These are phyloP conservation scores for Scomber scombrus DNA, from an alignment of 2,113 vertebrate genomes.

Conservation along the genomic window DNA sequence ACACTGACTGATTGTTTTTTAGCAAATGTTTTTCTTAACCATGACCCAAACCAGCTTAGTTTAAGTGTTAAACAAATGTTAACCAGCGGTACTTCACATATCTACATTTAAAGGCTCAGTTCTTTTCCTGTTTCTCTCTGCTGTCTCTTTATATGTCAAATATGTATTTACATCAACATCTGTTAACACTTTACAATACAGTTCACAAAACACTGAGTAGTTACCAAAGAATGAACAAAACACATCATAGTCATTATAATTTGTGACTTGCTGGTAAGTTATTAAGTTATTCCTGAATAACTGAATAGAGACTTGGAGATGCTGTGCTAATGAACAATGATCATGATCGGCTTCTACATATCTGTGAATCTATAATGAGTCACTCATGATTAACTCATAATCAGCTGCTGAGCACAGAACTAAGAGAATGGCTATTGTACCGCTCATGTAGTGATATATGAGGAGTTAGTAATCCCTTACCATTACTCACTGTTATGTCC, in stretches of 20 bases:
- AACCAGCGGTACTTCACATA: neutral
- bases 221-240: neutral
- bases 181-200: no score
- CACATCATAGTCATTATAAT: neutral
- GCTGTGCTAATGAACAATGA: neutral
- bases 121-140: neutral
- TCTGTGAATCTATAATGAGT: no score
- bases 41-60: neutral
- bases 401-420: no score
- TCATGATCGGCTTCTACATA: no score
- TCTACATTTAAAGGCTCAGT: neutral
- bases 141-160: no score
- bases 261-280: neutral
- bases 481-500: no score
- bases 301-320: neutral
- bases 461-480: no score
- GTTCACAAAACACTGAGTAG: neutral
- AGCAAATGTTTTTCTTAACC: slow-evolving; percentile 23
- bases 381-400: no score
- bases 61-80: neutral
- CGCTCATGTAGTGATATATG: no score
- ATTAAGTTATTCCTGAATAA: neutral
- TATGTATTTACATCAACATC: no score
- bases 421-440: no score
- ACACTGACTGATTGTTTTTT: slow-evolving; percentile 17